Evolutionary conservation across 2,113 vertebrate genomes (phyloP).

Genomic region (Nycticebus coucang): DNA sequence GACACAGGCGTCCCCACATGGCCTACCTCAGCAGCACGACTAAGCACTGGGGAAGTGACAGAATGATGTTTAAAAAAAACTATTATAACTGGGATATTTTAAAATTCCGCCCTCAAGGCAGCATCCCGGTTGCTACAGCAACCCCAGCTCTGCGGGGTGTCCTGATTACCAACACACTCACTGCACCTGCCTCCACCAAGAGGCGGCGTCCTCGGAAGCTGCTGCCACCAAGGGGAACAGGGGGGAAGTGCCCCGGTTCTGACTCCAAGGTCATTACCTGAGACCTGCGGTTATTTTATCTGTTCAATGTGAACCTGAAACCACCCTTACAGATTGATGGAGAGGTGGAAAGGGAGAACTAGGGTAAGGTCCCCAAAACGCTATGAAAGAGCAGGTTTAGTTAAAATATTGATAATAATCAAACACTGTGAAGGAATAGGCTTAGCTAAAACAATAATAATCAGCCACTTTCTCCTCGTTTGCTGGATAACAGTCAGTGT

Average conservation of each 20-base stretch:
- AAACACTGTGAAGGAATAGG: too few species aligned
- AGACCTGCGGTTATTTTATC: background rate
- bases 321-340: too few species aligned
- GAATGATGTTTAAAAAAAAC: background rate
- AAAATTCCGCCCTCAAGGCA: slow-evolving; percentile 63
- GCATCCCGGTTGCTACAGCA: slow-evolving; percentile 75
- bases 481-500: too few species aligned
- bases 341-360: too few species aligned
- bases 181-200: background rate
- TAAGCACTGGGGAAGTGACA: slow-evolving; percentile 28
- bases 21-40: background rate
- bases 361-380: too few species aligned
- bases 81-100: slow-evolving; percentile 66
- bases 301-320: background rate
- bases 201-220: background rate
- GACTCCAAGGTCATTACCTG: background rate
- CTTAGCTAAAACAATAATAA: too few species aligned
- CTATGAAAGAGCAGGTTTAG: too few species aligned
- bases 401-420: too few species aligned
- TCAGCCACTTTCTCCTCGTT: too few species aligned
- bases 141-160: slow-evolving; percentile 62
- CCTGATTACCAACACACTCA: slow-evolving; percentile 42
- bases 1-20: background rate
- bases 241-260: background rate
- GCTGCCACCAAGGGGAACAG: background rate